phyloP scores from a whole-genome alignment of 2,888 invertebrate genomes.

The Drosophila diplacantha region DNA sequence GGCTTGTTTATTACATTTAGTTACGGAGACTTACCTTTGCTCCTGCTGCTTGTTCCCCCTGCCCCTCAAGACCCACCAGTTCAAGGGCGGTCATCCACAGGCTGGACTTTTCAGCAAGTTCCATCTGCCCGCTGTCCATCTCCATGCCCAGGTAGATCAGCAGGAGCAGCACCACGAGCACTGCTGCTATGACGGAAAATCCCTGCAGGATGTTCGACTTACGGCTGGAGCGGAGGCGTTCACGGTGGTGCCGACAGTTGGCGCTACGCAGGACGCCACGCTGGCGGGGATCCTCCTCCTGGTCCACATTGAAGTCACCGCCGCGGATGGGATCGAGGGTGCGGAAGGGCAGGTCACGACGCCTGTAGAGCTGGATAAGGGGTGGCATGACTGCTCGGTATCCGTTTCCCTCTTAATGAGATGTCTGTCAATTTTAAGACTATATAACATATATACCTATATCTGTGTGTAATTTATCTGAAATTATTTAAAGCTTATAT shows the following conservation, averaged over 20 bases:
- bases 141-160: slow-evolving; percentile 7
- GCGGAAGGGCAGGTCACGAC: background rate
- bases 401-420: too few relatives aligned
- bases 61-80: slow-evolving; percentile 2
- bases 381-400: background rate
- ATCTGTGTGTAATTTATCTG: background rate
- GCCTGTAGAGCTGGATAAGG: background rate
- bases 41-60: background rate
- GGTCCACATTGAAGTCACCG: background rate
- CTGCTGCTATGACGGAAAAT: background rate
- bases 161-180: background rate
- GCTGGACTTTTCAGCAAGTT: background rate
- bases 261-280: slow-evolving; percentile 14
- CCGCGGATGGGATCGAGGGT: background rate
- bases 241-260: slow-evolving; percentile 13
- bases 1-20: background rate
- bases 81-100: background rate
- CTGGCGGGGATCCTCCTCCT: slow-evolving; percentile 23
- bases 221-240: slow-evolving; percentile 12
- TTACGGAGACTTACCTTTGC: background rate
- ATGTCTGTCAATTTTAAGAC: slow-evolving; percentile 6
- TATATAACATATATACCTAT: background rate
- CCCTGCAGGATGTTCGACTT: slow-evolving; percentile 8
- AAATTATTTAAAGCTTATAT: background rate
- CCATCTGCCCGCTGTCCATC: background rate